phyloP scores from a whole-genome alignment of 1,140 invertebrate genomes.

The Papilio dardanus region DNA sequence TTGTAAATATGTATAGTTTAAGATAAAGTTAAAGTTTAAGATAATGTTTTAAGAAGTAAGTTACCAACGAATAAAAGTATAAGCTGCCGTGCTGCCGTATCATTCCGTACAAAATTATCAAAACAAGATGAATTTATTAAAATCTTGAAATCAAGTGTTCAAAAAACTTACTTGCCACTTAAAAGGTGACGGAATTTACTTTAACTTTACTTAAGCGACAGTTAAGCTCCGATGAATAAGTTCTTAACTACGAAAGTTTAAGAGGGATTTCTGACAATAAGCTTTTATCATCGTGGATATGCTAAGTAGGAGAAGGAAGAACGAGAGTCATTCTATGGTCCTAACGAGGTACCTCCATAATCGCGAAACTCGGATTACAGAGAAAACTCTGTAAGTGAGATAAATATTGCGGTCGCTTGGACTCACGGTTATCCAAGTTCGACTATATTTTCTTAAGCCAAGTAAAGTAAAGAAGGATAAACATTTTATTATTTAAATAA shows the following conservation, averaged over 20 bases:
- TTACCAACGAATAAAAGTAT: too few species aligned
- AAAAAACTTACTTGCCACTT: background rate
- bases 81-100: too few species aligned
- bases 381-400: too few species aligned
- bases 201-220: background rate
- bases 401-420: too few species aligned
- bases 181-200: background rate
- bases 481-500: background rate
- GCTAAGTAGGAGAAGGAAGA: background rate
- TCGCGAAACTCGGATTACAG: too few species aligned
- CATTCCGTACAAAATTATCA: background rate
- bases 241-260: background rate
- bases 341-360: too few species aligned
- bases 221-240: background rate
- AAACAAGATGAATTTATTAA: background rate
- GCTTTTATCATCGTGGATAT: background rate
- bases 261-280: background rate
- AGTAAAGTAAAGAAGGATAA: background rate
- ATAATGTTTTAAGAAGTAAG: too few species aligned
- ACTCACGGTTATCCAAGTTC: too few species aligned
- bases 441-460: background rate
- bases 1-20: too few species aligned
- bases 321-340: too few species aligned
- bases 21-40: too few species aligned
- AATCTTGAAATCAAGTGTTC: background rate